phyloP scores from a whole-genome alignment of 2,888 invertebrate species.

The Chironomus riparius region DNA sequence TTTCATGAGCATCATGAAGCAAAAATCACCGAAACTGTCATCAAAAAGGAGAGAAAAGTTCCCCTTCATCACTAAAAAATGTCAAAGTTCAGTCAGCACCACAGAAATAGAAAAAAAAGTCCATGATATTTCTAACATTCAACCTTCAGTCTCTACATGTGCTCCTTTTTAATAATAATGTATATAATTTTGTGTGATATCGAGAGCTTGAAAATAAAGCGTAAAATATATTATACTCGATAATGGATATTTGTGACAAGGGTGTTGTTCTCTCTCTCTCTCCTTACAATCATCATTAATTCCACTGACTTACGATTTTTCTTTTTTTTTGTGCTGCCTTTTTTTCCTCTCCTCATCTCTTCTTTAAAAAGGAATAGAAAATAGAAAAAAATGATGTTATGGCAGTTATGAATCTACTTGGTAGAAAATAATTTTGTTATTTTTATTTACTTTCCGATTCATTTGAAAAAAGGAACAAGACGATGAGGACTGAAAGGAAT shows the following conservation, averaged over 20 bases:
- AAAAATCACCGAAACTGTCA: too few relatives aligned
- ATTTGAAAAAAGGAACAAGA: background rate
- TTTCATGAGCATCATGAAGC: too few relatives aligned
- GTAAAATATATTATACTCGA: background rate
- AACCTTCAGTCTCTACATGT: too few relatives aligned
- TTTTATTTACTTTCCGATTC: background rate
- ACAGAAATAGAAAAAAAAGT: too few relatives aligned
- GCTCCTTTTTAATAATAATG: background rate
- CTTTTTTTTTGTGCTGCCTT: background rate
- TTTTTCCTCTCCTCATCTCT: background rate
- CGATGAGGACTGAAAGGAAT: too few relatives aligned
- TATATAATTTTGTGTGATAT: background rate
- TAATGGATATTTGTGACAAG: conserved; percentile 17
- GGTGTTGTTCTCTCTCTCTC: conserved; percentile 15
- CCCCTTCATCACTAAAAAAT: too few relatives aligned
- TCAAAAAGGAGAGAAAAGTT: too few relatives aligned
- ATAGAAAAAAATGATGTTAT: background rate
- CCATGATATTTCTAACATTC: too few relatives aligned
- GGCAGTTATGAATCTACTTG: too few relatives aligned
- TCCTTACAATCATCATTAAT: conserved; percentile 7
- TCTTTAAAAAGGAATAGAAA: background rate
- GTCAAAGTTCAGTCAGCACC: too few relatives aligned
- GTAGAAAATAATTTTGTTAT: background rate
- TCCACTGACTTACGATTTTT: background rate
- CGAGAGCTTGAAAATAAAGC: background rate